A percentile compares a stretch with the other conserved stretches of the same genome.
phyloP scores from a whole-genome alignment of 2,113 vertebrate genomes.

The Mustela nigripes region DNA sequence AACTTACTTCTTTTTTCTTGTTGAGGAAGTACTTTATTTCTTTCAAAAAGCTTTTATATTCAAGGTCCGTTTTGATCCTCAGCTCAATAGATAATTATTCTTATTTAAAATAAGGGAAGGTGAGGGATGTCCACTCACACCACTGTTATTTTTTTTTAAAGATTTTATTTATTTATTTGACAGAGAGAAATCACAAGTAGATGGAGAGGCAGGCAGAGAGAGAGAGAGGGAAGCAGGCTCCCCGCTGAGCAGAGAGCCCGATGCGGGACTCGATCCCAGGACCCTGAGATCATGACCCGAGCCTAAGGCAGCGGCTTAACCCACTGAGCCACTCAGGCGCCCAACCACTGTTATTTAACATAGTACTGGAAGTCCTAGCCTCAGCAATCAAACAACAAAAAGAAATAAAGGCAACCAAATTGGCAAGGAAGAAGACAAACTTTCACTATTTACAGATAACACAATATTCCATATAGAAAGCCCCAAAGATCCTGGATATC shows the following conservation, averaged over 20 bases:
- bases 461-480: neutral
- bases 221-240: too few relatives aligned
- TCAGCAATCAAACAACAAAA: neutral
- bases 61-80: neutral
- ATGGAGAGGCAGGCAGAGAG: too few relatives aligned
- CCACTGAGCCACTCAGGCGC: too few relatives aligned
- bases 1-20: neutral
- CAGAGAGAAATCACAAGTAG: too few relatives aligned
- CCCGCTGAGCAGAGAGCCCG: too few relatives aligned
- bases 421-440: neutral
- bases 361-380: neutral
- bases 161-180: too few relatives aligned
- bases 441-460: neutral
- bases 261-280: too few relatives aligned
- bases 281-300: too few relatives aligned
- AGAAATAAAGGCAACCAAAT: neutral
- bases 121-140: neutral
- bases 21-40: constrained; percentile 11
- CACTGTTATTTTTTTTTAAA: neutral
- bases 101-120: neutral
- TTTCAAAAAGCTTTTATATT: neutral
- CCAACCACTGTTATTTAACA: neutral
- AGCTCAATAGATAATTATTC: neutral
- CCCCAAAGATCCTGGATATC: too few relatives aligned
- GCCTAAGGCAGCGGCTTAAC: too few relatives aligned